phyloP scores from a whole-genome alignment of 2,797 vertebrate genomes.

The Microctenopoma lineatum region DNA sequence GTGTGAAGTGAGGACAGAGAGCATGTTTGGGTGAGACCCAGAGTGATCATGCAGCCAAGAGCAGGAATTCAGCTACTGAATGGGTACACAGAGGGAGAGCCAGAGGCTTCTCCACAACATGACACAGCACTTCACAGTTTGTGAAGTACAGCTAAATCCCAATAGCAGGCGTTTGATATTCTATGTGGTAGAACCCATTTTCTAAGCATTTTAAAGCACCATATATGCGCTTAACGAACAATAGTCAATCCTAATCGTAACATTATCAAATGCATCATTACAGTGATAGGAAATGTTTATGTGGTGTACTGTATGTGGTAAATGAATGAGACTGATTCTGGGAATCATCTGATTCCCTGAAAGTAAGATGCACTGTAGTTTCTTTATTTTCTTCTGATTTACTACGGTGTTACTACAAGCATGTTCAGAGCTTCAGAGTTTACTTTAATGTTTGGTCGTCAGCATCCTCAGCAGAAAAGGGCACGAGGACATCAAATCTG shows the following conservation, averaged over 20 bases:
- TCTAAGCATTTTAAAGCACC: neutral
- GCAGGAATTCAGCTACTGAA: constrained; percentile 58
- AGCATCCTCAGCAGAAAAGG: constrained; percentile 17
- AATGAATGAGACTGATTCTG: too few relatives aligned
- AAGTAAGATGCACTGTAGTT: too few relatives aligned
- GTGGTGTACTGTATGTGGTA: too few relatives aligned
- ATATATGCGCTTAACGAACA: constrained; percentile 1
- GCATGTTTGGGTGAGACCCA: constrained; percentile 74
- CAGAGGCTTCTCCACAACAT: constrained; percentile 32
- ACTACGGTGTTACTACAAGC: too few relatives aligned
- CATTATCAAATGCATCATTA: neutral
- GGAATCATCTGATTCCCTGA: too few relatives aligned
- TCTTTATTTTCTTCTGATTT: too few relatives aligned
- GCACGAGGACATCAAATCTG: neutral
- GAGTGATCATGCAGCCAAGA: constrained; percentile 65
- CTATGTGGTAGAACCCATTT: too few relatives aligned
- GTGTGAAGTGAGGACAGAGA: constrained; percentile 65
- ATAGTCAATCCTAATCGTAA: too few relatives aligned
- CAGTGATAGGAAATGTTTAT: too few relatives aligned
- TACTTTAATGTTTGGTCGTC: constrained; percentile 6
- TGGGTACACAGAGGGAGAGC: constrained; percentile 39
- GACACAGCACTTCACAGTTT: constrained; percentile 11
- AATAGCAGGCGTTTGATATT: neutral
- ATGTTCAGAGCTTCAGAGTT: constrained; percentile 13
- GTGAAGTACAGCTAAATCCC: neutral